Evolutionary conservation across 2,888 invertebrate species (phyloP).

Genomic region (Eupithecia subfuscata): DNA sequence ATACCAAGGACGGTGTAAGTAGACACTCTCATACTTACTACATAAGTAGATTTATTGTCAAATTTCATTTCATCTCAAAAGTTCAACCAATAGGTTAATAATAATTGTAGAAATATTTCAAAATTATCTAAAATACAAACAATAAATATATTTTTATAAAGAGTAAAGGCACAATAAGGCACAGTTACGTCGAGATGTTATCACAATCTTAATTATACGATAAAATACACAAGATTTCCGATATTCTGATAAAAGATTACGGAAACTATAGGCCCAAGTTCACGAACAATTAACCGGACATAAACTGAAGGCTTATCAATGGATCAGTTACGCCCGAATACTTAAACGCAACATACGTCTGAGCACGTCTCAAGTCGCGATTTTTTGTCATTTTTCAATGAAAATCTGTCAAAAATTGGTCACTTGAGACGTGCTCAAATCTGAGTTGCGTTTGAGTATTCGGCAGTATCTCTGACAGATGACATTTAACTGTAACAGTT

Average conservation of each 20-base stretch:
- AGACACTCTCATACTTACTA: slow-evolving; percentile 71
- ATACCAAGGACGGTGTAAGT: slow-evolving; percentile 84
- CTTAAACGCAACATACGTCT: too few relatives aligned
- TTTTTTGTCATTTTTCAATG: too few relatives aligned
- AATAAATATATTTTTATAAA: slow-evolving; percentile 75
- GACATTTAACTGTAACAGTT: background rate
- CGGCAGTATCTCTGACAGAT: background rate
- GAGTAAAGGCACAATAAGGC: slow-evolving; percentile 82
- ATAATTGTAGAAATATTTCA: slow-evolving; percentile 69
- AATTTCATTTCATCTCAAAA: slow-evolving; percentile 69
- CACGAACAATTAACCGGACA: slow-evolving; percentile 4
- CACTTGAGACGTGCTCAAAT: too few relatives aligned
- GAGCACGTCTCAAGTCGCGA: too few relatives aligned
- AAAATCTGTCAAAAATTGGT: too few relatives aligned
- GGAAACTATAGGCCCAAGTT: slow-evolving; percentile 56
- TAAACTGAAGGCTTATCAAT: background rate
- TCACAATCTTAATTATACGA: slow-evolving; percentile 77
- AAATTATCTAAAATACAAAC: slow-evolving; percentile 76
- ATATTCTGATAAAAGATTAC: slow-evolving; percentile 76
- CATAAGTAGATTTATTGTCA: slow-evolving; percentile 72
- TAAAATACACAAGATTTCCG: slow-evolving; percentile 69
- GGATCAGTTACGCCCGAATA: background rate
- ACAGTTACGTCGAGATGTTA: slow-evolving; percentile 81
- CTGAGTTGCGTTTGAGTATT: too few relatives aligned
- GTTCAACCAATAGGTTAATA: slow-evolving; percentile 64